Conservation (phyloP, 2,113 vertebrate species). For the Emydocephalus ijimae region DNA sequence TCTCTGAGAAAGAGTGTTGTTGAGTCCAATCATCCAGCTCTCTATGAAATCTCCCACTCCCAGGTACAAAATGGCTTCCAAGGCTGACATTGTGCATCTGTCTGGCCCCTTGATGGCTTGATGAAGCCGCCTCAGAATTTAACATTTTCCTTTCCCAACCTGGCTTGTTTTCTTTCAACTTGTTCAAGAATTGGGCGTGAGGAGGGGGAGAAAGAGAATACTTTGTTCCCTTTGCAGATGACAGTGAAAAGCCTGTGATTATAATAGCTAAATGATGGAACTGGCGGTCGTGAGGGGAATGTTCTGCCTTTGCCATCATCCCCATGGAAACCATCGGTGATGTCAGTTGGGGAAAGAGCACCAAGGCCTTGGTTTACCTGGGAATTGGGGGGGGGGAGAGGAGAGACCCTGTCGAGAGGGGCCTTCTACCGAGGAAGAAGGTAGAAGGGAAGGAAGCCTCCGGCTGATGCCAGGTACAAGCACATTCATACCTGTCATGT, state of each 20-base stretch:
- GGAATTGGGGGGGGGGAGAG: neutral
- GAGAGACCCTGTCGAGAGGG: neutral
- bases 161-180: neutral
- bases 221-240: neutral
- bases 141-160: neutral
- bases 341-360: neutral
- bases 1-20: too few relatives aligned
- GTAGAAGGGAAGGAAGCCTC: neutral
- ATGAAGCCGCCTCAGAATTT: neutral
- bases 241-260: constrained; percentile 8
- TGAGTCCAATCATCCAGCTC: too few relatives aligned
- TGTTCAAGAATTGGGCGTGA: neutral
- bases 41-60: too few relatives aligned
- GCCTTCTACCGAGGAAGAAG: neutral
- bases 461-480: neutral
- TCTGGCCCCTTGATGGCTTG: neutral
- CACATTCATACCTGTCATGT: neutral
- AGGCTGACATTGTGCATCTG: too few relatives aligned
- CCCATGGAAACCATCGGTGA: constrained; percentile 6
- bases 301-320: neutral
- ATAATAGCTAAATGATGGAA: neutral
- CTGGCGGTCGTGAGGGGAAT: neutral
- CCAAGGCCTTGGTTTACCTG: neutral
- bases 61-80: too few relatives aligned
- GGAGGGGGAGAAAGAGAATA: neutral